These are phyloP conservation scores for Borostomias antarcticus DNA, from an alignment of 2,797 vertebrate genomes.

Conservation along the genomic window DNA sequence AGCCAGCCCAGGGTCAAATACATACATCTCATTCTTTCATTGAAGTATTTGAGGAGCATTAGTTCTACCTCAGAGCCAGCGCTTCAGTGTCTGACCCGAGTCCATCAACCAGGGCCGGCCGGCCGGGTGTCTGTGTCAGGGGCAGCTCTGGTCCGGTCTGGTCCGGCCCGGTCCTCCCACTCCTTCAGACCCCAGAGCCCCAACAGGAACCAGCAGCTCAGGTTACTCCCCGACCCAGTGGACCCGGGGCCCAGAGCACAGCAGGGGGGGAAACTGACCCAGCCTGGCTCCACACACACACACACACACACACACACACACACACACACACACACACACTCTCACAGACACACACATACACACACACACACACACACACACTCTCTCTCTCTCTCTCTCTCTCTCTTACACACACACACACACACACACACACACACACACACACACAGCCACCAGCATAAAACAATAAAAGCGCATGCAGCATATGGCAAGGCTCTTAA, in stretches of 20 bases:
- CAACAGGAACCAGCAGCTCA: constrained; percentile 61
- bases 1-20: constrained; percentile 12
- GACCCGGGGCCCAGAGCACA: constrained; percentile 41
- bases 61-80: too few relatives aligned
- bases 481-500: neutral
- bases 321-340: too few relatives aligned
- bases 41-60: too few relatives aligned
- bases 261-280: constrained; percentile 42
- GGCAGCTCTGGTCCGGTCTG: constrained; percentile 26
- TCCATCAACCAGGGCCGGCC: too few relatives aligned
- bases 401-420: too few relatives aligned
- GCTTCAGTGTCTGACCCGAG: too few relatives aligned
- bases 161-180: constrained; percentile 11
- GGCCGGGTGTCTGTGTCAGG: constrained; percentile 11
- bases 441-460: too few relatives aligned
- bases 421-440: neutral
- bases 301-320: too few relatives aligned
- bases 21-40: too few relatives aligned
- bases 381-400: constrained; percentile 20
- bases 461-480: neutral
- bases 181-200: constrained; percentile 19
- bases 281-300: constrained; percentile 23
- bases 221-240: constrained; percentile 51
- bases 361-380: too few relatives aligned
- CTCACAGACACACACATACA: too few relatives aligned